Conservation (phyloP, 2,888 invertebrate species). For the Microchrysa polita region DNA sequence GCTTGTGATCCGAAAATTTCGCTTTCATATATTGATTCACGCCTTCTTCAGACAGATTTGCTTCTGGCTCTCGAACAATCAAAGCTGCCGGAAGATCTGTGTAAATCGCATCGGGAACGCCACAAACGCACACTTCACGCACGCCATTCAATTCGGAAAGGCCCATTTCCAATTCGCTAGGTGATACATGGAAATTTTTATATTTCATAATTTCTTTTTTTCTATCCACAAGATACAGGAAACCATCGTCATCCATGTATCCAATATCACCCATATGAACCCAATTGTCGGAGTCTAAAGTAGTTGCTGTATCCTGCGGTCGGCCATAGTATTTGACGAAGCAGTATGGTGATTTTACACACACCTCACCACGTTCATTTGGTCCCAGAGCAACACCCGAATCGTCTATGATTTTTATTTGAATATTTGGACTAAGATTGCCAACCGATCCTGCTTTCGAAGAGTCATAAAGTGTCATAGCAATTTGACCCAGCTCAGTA, state of each 20-base stretch:
- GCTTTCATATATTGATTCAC: constrained; percentile 58
- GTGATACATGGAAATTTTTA: constrained; percentile 52
- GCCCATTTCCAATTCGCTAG: constrained; percentile 57
- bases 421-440: constrained; percentile 55
- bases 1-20: constrained; percentile 57
- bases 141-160: constrained; percentile 58
- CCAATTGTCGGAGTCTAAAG: constrained; percentile 60
- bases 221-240: constrained; percentile 52
- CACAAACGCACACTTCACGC: constrained; percentile 59
- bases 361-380: constrained; percentile 59
- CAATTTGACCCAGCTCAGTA: constrained; percentile 27
- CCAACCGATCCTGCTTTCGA: constrained; percentile 55
- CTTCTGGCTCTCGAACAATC: constrained; percentile 56
- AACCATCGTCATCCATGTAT: constrained; percentile 57
- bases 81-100: constrained; percentile 61
- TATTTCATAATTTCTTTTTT: constrained; percentile 55
- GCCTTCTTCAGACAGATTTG: constrained; percentile 57
- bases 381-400: constrained; percentile 56
- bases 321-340: constrained; percentile 62
- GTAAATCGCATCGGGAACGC: constrained; percentile 58
- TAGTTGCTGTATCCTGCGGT: constrained; percentile 56
- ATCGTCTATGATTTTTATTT: constrained; percentile 59
- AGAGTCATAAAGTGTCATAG: not conserved
- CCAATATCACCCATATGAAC: constrained; percentile 62
- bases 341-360: constrained; percentile 55